Percentiles rank a stretch among this genome's conserved stretches.
phyloP scores from a whole-genome alignment of 2,888 invertebrate genomes.

The Rhabditoides inermis region DNA sequence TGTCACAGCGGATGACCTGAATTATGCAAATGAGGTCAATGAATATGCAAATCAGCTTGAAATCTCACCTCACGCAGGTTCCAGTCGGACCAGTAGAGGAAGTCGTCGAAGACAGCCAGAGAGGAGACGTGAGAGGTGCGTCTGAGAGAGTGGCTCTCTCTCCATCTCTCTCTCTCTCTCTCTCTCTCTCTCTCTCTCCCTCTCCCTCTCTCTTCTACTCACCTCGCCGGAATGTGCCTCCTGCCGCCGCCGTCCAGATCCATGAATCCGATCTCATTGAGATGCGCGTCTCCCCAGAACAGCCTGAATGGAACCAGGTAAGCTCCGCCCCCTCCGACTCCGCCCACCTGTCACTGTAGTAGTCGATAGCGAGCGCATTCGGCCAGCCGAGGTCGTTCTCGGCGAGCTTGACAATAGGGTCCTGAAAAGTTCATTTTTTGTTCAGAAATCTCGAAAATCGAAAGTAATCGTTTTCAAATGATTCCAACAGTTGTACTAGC shows the following conservation, averaged over 20 bases:
- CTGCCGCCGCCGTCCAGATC: constrained; percentile 83
- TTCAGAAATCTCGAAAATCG: neutral
- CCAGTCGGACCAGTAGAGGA: constrained; percentile 93
- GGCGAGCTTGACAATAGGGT: constrained; percentile 75
- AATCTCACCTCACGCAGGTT: constrained; percentile 67
- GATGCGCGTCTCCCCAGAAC: constrained; percentile 95
- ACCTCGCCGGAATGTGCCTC: constrained; percentile 55
- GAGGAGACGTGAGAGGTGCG: constrained; percentile 74
- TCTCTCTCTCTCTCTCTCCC: constrained; percentile 21
- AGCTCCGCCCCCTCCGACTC: neutral
- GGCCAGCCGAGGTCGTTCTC: constrained; percentile 96
- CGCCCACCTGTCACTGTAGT: constrained; percentile 71
- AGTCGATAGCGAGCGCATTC: constrained; percentile 90
- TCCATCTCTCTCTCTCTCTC: too few relatives aligned
- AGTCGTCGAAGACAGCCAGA: constrained; percentile 82
- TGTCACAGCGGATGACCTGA: constrained; percentile 74
- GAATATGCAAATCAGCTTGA: constrained; percentile 55
- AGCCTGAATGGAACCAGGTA: constrained; percentile 53
- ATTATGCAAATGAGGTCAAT: neutral
- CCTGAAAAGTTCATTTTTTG: constrained; percentile 2
- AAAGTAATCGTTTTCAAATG: neutral
- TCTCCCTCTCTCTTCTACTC: too few relatives aligned
- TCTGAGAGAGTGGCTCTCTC: neutral
- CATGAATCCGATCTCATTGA: constrained; percentile 80
- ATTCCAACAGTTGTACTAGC: neutral